Evolutionary conservation across 2,888 invertebrate genomes (phyloP), one percentile per base, ranked within the genome.

Genomic region (Epistrophe grossulariae): DNA sequence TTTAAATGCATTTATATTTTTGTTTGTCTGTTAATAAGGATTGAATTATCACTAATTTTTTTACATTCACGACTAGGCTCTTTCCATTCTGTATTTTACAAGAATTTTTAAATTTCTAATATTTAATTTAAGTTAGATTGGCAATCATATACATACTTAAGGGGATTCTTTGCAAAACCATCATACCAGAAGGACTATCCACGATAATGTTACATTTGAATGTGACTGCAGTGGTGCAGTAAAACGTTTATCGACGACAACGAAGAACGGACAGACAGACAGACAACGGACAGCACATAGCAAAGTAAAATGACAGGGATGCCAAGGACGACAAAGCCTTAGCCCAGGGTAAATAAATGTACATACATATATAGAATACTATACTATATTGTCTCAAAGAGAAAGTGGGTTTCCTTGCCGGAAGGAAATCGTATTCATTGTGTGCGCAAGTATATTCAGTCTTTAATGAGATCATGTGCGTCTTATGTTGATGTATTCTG

Each of bases 391-490:
- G 70, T 70, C 62, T 73, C 73, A 70, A 74, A 74, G 71, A 19
- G 19, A 79, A 77, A 84, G 55, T 74, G 68, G 70, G 62, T 74
- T 52, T 70, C 38, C 48, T 64, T 48, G 79, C 84, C 79, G 85
- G 74, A 83, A 83, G 87, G 83, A 87, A 82, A 76, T 83, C 79
- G 72, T 66, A 83, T 82, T 55, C 87, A 79, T 78, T 87, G 87
- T 79, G 71, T 79, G 83, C 71, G 64, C 83, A 83, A 71, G 79
- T 71, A 76, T 45, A 76, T 45, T 76, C 72, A 71, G 74, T 66
- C 66, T 79, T 83, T 87, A 87, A 87, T 87, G 87, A 83, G 87
- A 83, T 87, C 87, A 87, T 87, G 83, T 83, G 83, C 87, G 72
- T 83, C 87, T 57, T 76, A 71, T 72, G 83, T 62, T 71, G 87